Base-by-base conservation (phyloP, 2,797 vertebrate genomes). In the Hozukius guyotensis region DNA sequence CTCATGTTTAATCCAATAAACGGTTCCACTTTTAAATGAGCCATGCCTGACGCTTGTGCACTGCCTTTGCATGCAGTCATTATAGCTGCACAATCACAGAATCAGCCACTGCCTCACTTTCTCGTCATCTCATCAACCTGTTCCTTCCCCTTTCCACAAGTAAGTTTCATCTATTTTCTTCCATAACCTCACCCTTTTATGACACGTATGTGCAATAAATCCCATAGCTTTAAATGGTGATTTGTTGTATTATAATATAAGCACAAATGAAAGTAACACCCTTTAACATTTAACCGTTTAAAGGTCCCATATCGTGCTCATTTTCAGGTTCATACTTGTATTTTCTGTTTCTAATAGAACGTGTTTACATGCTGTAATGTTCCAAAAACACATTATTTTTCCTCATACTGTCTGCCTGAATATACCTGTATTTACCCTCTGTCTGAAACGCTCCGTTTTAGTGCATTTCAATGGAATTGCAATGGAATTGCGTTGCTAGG, bases 1-100 rank as follows among this genome's bases (percentile, higher is more conserved):
- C 25, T 70, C 22, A 59, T 42, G 22, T 56, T 63, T 2, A 65
- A 34, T 60, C 24, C n/a, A 57, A 42, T 16, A 57, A 13, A 38
- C 13, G 7, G 29, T 8, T 29, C 6, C 8, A 38, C 24, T 42
- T 80, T 59, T 12, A 69, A 57, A 46, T 18, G 34, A 68, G 25
- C 59, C 49, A 34, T 78, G 88, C 84, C 67, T 91, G 86, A 79
- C 53, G 83, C 88, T 83, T 84, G 80, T 68, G 62, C 36, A 16
- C 77, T 77, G 66, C 65, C 36, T 82, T 52, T 89, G 88, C 91
- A 88, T 92, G 93, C 3, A 38, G 16, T 67, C 56, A 46, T 73
- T 42, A 78, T 77, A 52, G 24, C 65, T 73, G 60, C 67, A 74
- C 38, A 65, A 66, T 71, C 22, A 71, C 31, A 25, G 13, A 77